Base-by-base conservation (phyloP, 2,888 invertebrate genomes). In the Anthophora plumipes region DNA sequence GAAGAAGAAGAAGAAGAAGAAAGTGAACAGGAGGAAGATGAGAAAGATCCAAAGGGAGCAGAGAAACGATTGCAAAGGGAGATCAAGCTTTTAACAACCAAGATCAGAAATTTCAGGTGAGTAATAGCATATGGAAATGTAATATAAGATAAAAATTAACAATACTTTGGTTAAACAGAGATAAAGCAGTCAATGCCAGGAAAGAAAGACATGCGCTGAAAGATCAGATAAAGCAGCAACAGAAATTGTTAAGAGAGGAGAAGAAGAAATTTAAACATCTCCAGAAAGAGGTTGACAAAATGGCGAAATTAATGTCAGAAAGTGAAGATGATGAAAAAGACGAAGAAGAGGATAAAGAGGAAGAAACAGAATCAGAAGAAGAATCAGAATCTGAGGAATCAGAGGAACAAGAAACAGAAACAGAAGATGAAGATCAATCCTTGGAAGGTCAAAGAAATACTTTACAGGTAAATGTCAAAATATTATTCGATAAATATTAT, bases 221-320 rank as follows among this genome's bases (percentile, higher is more conserved):
- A 89, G 96, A 97, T 91, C 96, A 97, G 73, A 96, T 98, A 91
- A 97, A 97, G 90, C 97, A 97, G 90, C 96, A 97, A 92, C 97
- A 97, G 88, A 95, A 95, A 11, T 95, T 96, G 69, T 95, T 97
- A 70, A 96, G 96, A 89, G 96, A 96, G 54, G 98, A 97, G 89
- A 97, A 97, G 91, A 96, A 96, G 90, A 97, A 97, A 93, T 97
- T 96, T 93, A 97, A 96, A 91, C 95, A 96, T 86, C 93, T 98
- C 55, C 97, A 98, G 92, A 97, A 97, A 85, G 98, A 98, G 94
- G 97, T 97, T 12, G 97, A 97, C 91, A 98, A 98, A 94, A 98
- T 98, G 97, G 97, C 97, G 0, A 96, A 96, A 20, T 95, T 97
- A 90, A 96, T 98, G 96, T 97, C 96, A 88, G 97, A 97, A 89